Evolutionary conservation across 2,888 invertebrate genomes (phyloP).

Genomic region (Reticulitermes lucifugus): DNA sequence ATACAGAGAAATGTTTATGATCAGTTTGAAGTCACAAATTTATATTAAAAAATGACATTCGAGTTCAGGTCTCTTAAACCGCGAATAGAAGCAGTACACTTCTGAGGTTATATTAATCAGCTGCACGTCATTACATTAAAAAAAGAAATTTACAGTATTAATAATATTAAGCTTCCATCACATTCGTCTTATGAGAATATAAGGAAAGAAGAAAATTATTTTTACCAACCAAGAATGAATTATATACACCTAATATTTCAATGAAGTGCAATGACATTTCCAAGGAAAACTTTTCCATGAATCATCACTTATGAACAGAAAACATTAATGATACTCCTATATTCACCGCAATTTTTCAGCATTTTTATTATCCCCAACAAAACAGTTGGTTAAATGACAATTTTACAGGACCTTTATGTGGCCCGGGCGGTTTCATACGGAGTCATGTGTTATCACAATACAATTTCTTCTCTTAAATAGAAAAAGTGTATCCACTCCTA

Average conservation of each 20-base stretch:
- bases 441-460: slow-evolving; percentile 35
- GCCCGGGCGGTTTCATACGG: slow-evolving; percentile 38
- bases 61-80: slow-evolving; percentile 38
- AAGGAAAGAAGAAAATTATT: slow-evolving; percentile 40
- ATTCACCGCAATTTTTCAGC: slow-evolving; percentile 35
- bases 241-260: slow-evolving; percentile 36
- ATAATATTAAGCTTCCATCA: slow-evolving; percentile 44
- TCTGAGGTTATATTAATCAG: slow-evolving; percentile 40
- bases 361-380: slow-evolving; percentile 22
- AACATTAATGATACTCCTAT: slow-evolving; percentile 42
- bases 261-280: slow-evolving; percentile 30
- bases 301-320: slow-evolving; percentile 28
- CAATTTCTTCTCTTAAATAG: slow-evolving; percentile 37
- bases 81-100: slow-evolving; percentile 38
- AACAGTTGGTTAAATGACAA: slow-evolving; percentile 21
- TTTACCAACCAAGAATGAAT: slow-evolving; percentile 39
- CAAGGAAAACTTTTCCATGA: slow-evolving; percentile 27
- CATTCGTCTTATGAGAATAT: slow-evolving; percentile 41
- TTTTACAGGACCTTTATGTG: slow-evolving; percentile 4
- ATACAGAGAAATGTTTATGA: slow-evolving; percentile 27
- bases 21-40: slow-evolving; percentile 18
- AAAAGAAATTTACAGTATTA: slow-evolving; percentile 40
- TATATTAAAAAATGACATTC: slow-evolving; percentile 33
- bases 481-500: slow-evolving; percentile 33
- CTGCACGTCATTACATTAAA: slow-evolving; percentile 41